A percentile compares a stretch with the other conserved stretches of the same genome.
Evolutionary conservation across 1,140 invertebrate genomes (phyloP).

Genomic region (Hirudo medicinalis): DNA sequence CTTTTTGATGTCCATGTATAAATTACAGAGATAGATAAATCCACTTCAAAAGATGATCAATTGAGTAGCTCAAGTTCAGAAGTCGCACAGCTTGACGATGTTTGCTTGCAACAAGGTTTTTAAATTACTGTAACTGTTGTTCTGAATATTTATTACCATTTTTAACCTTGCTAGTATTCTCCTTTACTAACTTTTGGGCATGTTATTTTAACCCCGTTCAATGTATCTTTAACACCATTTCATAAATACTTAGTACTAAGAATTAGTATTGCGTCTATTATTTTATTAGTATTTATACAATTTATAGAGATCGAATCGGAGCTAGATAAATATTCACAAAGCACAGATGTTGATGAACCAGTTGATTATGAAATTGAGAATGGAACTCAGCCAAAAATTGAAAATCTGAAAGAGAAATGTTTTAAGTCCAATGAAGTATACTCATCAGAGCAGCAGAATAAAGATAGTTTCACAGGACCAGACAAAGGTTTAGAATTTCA

Average conservation of each 20-base stretch:
- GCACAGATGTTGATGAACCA: constrained; percentile 9
- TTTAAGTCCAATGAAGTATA: no score
- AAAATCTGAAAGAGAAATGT: no score
- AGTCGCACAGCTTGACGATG: constrained; percentile 16
- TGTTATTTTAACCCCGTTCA: neutral
- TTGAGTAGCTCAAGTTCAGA: constrained; percentile 17
- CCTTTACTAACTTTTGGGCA: no score
- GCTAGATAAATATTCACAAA: constrained; percentile 6
- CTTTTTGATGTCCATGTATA: neutral
- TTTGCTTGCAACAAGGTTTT: constrained; percentile 10
- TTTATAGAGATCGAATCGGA: constrained; percentile 3
- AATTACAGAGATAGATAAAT: constrained; percentile 8
- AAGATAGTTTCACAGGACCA: neutral
- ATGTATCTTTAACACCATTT: neutral
- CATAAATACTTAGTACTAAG: neutral
- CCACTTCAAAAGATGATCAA: constrained; percentile 13
- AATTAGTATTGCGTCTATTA: neutral
- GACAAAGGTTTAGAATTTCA: neutral
- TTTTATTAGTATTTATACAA: neutral
- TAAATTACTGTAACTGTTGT: no score
- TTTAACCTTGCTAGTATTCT: no score
- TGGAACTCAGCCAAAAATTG: no score
- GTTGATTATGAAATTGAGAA: no score
- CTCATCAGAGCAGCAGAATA: neutral
- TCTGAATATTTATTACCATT: no score